These are phyloP conservation scores for Nebria ingens DNA, from an alignment of 1,140 invertebrate species.

Conservation along the genomic window DNA sequence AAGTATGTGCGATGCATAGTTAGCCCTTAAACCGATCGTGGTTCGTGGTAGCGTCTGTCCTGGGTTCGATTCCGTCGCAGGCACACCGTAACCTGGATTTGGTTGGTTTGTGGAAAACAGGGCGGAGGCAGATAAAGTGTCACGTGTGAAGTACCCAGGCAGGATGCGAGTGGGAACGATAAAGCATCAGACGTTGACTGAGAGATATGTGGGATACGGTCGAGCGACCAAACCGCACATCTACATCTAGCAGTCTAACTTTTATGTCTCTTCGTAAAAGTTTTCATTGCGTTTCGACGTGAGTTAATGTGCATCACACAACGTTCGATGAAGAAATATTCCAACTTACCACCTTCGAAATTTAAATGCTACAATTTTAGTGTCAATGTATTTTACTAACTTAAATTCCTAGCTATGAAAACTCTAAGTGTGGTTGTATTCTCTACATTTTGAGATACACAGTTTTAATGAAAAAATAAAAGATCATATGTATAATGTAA, in stretches of 20 bases:
- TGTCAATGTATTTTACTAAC: too few species aligned
- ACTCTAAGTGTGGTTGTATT: too few species aligned
- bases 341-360: too few species aligned
- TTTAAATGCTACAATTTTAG: too few species aligned
- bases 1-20: slow-evolving; percentile 3
- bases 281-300: slow-evolving; percentile 4
- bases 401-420: too few species aligned
- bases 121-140: neutral
- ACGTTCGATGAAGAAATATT: neutral
- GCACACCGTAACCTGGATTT: neutral
- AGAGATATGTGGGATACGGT: neutral
- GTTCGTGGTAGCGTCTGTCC: too few species aligned
- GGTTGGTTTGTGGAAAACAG: neutral
- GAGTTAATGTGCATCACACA: slow-evolving; percentile 1
- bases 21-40: neutral
- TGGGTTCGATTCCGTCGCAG: neutral
- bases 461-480: too few species aligned
- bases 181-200: neutral
- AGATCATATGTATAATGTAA: too few species aligned
- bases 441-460: too few species aligned
- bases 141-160: neutral
- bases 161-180: neutral
- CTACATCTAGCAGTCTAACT: neutral
- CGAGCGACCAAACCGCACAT: neutral
- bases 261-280: slow-evolving; percentile 6